These are phyloP conservation scores for Magallana gigas DNA, from an alignment of 1,140 invertebrate genomes.

Conservation along the genomic window DNA sequence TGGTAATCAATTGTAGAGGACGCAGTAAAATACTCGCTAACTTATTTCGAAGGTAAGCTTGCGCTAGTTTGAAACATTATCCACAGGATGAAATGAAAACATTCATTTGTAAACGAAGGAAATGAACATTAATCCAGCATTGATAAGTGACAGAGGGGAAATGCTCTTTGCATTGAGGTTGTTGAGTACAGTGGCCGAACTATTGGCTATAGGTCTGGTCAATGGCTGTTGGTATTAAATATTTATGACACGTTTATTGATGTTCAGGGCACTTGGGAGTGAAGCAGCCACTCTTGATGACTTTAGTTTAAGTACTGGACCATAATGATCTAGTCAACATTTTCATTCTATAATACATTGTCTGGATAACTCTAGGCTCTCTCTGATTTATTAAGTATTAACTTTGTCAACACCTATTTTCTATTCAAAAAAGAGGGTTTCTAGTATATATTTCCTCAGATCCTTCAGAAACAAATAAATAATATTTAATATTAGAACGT, in stretches of 20 bases:
- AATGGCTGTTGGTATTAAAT: not conserved
- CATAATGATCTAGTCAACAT: too few species aligned
- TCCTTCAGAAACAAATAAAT: too few species aligned
- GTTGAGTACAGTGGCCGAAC: not conserved
- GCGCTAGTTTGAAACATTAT: not conserved
- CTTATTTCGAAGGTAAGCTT: not conserved
- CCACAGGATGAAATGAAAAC: not conserved
- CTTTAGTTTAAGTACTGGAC: too few species aligned
- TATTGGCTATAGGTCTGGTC: not conserved
- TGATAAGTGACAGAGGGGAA: not conserved
- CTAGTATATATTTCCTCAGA: too few species aligned
- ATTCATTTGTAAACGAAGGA: slow-evolving; percentile 8
- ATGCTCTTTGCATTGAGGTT: not conserved
- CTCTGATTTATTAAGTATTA: too few species aligned
- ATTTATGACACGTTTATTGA: not conserved
- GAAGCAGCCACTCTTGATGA: not conserved
- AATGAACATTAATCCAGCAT: slow-evolving; percentile 2
- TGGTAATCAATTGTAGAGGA: not conserved
- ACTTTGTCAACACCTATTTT: too few species aligned
- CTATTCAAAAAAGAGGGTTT: too few species aligned
- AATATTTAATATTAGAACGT: too few species aligned
- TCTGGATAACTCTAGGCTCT: too few species aligned
- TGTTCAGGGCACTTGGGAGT: not conserved
- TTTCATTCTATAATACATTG: too few species aligned
- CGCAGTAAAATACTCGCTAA: not conserved